These are phyloP conservation scores for Drosophila cyrtoloma DNA, from an alignment of 2,888 invertebrate genomes.

Conservation along the genomic window DNA sequence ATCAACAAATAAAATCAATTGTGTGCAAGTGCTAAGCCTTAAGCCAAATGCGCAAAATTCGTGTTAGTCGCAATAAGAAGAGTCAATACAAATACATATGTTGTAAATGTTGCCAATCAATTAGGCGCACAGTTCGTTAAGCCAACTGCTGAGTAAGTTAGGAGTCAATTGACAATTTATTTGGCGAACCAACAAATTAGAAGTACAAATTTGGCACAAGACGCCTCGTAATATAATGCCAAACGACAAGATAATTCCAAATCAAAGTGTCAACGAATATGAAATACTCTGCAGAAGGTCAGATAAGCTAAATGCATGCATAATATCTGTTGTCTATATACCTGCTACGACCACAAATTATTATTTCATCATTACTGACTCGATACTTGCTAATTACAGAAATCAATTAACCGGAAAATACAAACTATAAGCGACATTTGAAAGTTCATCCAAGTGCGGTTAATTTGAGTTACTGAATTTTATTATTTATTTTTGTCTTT, in stretches of 20 bases:
- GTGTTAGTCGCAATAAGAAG: not conserved
- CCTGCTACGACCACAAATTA: not conserved
- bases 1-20: slow-evolving; percentile 43
- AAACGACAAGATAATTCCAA: not conserved
- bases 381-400: not conserved
- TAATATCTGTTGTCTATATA: not conserved
- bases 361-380: not conserved
- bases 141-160: slow-evolving; percentile 54
- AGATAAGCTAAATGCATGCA: not conserved
- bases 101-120: slow-evolving; percentile 53
- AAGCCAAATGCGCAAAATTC: slow-evolving; percentile 14
- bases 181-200: slow-evolving; percentile 48
- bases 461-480: not conserved
- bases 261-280: not conserved
- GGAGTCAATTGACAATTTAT: slow-evolving; percentile 64
- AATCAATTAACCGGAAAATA: not conserved
- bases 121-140: slow-evolving; percentile 46
- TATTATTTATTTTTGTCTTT: not conserved
- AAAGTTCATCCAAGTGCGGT: not conserved
- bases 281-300: slow-evolving; percentile 14
- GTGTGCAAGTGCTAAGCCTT: slow-evolving; percentile 18
- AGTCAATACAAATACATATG: slow-evolving; percentile 17
- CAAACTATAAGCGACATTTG: not conserved
- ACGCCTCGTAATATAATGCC: slow-evolving; percentile 23
- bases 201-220: slow-evolving; percentile 32